Evolutionary conservation across 2,888 invertebrate genomes (phyloP).

Genomic region (Cyclophora albipunctata): DNA sequence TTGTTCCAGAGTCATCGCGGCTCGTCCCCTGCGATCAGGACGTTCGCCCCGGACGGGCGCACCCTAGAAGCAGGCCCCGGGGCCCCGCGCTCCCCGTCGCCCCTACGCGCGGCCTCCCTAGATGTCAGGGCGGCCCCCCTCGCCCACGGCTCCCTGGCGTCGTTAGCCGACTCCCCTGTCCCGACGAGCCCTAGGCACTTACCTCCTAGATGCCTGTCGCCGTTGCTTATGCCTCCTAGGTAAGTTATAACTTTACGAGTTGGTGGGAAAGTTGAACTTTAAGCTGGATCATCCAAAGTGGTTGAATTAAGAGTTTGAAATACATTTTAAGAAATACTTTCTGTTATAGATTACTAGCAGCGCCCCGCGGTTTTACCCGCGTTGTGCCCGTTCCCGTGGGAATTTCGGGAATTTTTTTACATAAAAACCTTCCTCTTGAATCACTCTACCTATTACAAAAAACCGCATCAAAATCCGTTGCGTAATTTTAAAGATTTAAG

Average conservation of each 20-base stretch:
- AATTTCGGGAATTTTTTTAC: too few relatives aligned
- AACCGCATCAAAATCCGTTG: too few relatives aligned
- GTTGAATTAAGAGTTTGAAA: too few relatives aligned
- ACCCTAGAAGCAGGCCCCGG: conserved; percentile 74
- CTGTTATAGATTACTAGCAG: too few relatives aligned
- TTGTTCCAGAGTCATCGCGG: conserved; percentile 80
- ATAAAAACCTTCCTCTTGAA: too few relatives aligned
- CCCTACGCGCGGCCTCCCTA: conserved; percentile 84
- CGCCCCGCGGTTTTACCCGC: too few relatives aligned
- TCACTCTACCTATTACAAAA: too few relatives aligned
- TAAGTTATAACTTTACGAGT: conserved; percentile 19
- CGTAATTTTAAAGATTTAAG: too few relatives aligned
- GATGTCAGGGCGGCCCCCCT: conserved; percentile 83
- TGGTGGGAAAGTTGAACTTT: too few relatives aligned
- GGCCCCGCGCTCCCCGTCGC: conserved; percentile 84
- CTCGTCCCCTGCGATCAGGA: conserved; percentile 88
- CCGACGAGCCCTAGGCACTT: conserved; percentile 60
- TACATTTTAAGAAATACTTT: too few relatives aligned
- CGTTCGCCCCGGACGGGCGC: conserved; percentile 88
- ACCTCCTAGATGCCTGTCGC: conserved; percentile 81
- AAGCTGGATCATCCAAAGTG: too few relatives aligned
- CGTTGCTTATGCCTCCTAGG: conserved; percentile 84
- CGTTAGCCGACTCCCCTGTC: conserved; percentile 72
- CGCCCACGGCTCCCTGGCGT: conserved; percentile 83
- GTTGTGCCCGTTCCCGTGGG: too few relatives aligned